Conservation (phyloP, 2,888 invertebrate species). For the Limnephilus marmoratus region DNA sequence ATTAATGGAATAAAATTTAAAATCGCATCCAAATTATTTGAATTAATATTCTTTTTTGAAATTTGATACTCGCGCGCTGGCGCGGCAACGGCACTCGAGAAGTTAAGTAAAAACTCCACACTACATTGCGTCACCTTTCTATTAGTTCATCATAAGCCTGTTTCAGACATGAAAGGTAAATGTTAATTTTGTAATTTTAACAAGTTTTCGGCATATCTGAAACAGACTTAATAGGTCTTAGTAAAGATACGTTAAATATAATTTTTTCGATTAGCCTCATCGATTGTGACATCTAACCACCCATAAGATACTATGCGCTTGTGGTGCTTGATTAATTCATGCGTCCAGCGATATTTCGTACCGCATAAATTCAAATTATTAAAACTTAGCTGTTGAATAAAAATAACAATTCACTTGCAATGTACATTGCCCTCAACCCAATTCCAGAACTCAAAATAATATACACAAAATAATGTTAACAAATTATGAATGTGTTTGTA, state of each 20-base stretch:
- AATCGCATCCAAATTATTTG: too few relatives aligned
- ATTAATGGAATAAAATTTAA: too few relatives aligned
- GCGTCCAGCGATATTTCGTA: neutral
- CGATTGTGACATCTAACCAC: neutral
- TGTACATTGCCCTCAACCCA: neutral
- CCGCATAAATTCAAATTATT: neutral
- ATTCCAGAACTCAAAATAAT: neutral
- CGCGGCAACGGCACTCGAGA: too few relatives aligned
- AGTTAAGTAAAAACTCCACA: too few relatives aligned
- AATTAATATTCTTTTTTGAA: too few relatives aligned
- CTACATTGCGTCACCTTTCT: too few relatives aligned
- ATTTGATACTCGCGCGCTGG: too few relatives aligned
- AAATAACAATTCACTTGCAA: neutral
- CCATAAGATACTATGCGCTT: neutral
- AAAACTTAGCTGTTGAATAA: neutral
- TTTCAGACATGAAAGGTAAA: neutral
- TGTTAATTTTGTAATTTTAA: too few relatives aligned
- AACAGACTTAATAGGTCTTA: neutral
- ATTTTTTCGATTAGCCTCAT: neutral
- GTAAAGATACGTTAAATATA: neutral
- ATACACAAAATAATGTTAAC: neutral
- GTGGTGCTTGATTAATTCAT: neutral
- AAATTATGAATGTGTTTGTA: neutral
- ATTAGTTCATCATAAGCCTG: neutral
- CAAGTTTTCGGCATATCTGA: neutral